phyloP scores from a whole-genome alignment of 2,888 invertebrate species.

The Polietes domitor region DNA sequence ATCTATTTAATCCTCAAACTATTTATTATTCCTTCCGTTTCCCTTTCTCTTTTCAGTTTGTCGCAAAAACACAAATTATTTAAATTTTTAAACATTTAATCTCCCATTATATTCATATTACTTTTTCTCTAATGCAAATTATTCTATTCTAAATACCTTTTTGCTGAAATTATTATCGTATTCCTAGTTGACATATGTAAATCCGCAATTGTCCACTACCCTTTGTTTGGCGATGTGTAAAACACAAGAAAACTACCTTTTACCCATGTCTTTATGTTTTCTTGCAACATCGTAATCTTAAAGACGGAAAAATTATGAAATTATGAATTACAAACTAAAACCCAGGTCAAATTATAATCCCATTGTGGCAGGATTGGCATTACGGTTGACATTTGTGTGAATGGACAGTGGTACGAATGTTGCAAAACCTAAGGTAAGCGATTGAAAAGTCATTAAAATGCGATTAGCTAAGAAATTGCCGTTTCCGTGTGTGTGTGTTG shows the following conservation, averaged over 20 bases:
- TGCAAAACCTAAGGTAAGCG: not conserved
- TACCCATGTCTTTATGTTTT: not conserved
- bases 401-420: not conserved
- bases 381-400: conserved; percentile 2
- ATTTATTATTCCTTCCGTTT: not conserved
- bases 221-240: no score
- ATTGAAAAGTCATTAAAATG: conserved; percentile 3
- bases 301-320: conserved; percentile 7
- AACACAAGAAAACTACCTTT: not conserved
- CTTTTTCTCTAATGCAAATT: not conserved
- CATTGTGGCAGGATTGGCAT: not conserved
- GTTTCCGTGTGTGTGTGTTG: not conserved
- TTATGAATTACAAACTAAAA: not conserved
- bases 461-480: not conserved
- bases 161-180: not conserved
- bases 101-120: conserved; percentile 2
- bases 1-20: no score
- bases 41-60: not conserved
- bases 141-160: not conserved
- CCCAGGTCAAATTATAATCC: not conserved
- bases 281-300: not conserved
- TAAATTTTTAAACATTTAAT: not conserved
- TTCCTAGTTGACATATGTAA: conserved; percentile 16
- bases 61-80: not conserved
- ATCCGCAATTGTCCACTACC: no score